Evolutionary conservation across 2,888 invertebrate species (phyloP).

Genomic region (Philereme vetulata): DNA sequence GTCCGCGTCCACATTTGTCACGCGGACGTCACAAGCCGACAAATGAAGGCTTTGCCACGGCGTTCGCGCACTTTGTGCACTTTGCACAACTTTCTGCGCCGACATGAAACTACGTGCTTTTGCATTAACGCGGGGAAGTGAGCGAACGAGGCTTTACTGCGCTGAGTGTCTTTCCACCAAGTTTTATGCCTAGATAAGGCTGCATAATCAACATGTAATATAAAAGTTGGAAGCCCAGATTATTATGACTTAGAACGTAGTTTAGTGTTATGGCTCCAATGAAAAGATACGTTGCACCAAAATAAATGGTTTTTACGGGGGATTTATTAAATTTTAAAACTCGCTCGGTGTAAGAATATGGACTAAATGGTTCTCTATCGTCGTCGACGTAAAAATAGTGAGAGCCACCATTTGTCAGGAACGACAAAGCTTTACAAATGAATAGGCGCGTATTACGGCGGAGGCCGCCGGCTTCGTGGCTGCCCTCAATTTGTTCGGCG

Average conservation of each 20-base stretch:
- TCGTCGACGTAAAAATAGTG: conserved; percentile 70
- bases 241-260: conserved; percentile 33
- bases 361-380: conserved; percentile 58
- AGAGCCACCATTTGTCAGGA: conserved; percentile 71
- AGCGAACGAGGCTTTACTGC: conserved; percentile 67
- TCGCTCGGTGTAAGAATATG: conserved; percentile 29
- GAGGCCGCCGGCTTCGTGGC: conserved; percentile 58
- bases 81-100: conserved; percentile 79
- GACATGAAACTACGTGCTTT: conserved; percentile 80
- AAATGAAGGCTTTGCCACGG: conserved; percentile 82
- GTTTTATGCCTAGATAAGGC: conserved; percentile 74
- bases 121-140: conserved; percentile 78
- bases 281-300: conserved; percentile 35
- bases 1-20: conserved; percentile 81
- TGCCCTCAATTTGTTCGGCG: conserved; percentile 67
- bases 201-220: conserved; percentile 75
- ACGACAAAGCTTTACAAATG: conserved; percentile 79
- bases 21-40: conserved; percentile 80
- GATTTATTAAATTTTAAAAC: conserved; percentile 32
- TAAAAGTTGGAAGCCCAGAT: conserved; percentile 41
- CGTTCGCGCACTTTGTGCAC: conserved; percentile 81
- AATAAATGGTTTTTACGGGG: conserved; percentile 27
- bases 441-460: conserved; percentile 66
- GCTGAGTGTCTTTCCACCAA: conserved; percentile 72
- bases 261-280: conserved; percentile 33